A percentile compares a stretch with the other conserved stretches of the same genome.
Conservation (phyloP, 2,888 invertebrate species). For the Nipponacmea schrenckii region DNA sequence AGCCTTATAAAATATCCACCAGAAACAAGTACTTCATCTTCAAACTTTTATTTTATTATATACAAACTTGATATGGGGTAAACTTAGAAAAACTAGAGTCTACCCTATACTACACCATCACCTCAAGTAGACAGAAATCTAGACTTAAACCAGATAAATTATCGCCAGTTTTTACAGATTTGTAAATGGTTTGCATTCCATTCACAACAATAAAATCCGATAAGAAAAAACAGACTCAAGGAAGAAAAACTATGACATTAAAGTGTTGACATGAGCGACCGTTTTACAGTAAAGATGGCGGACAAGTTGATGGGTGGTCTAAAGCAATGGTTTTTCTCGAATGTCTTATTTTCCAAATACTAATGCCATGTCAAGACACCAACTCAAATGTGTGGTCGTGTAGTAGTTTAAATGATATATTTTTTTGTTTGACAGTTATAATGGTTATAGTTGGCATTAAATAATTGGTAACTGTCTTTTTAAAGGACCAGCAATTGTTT, state of each 20-base stretch:
- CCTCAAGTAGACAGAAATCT: not conserved
- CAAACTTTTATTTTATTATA: not conserved
- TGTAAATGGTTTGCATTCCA: slow-evolving; percentile 8
- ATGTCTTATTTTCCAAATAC: too few species aligned
- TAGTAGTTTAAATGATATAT: too few species aligned
- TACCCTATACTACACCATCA: not conserved
- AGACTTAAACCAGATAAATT: not conserved
- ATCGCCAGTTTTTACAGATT: not conserved
- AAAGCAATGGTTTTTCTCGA: not conserved
- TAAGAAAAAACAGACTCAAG: slow-evolving; percentile 1
- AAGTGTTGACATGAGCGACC: slow-evolving; percentile 8
- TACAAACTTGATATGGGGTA: not conserved
- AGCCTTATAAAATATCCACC: not conserved
- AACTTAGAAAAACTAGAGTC: not conserved
- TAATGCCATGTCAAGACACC: too few species aligned
- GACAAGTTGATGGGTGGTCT: not conserved
- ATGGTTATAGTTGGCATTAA: too few species aligned
- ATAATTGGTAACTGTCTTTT: too few species aligned
- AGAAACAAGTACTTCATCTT: not conserved
- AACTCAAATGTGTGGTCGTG: too few species aligned
- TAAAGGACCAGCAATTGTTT: too few species aligned
- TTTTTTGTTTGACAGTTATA: too few species aligned
- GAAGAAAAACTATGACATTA: slow-evolving; percentile 1
- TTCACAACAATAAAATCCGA: slow-evolving; percentile 1
- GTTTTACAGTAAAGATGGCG: slow-evolving; percentile 4